Evolutionary conservation across 2,113 vertebrate genomes (phyloP).

Genomic region (Brachirus orientalis): DNA sequence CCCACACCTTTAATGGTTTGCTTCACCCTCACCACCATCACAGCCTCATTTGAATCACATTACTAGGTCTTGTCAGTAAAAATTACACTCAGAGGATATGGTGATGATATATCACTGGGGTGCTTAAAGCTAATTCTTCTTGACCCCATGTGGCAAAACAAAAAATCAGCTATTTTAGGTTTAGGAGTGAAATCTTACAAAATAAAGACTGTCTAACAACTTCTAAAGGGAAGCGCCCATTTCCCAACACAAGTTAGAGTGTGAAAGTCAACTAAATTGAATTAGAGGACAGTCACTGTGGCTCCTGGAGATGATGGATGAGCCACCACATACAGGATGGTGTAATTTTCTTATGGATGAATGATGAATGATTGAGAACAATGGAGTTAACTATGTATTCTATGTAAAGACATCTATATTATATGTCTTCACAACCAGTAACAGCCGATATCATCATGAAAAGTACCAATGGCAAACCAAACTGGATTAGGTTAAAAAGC

Average conservation of each 20-base stretch:
- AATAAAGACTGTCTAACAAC: constrained; percentile 2
- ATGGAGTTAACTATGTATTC: constrained; percentile 7
- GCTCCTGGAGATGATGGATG: constrained; percentile 51
- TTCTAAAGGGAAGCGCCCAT: constrained; percentile 4
- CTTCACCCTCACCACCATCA: neutral
- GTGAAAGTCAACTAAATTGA: constrained; percentile 47
- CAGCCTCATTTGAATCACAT: neutral
- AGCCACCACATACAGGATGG: constrained; percentile 28
- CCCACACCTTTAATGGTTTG: neutral
- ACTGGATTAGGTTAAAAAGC: too few species aligned
- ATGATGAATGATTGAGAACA: constrained; percentile 44
- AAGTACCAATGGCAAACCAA: neutral
- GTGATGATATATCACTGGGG: neutral
- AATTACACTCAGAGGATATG: neutral
- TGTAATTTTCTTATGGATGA: constrained; percentile 41
- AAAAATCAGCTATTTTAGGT: neutral
- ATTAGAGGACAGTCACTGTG: constrained; percentile 31
- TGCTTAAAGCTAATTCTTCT: neutral
- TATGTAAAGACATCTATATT: neutral
- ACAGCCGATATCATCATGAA: constrained; percentile 9
- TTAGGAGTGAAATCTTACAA: neutral
- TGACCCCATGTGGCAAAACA: neutral
- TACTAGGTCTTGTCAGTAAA: neutral
- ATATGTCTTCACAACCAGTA: neutral
- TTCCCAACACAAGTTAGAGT: constrained; percentile 4